A percentile compares a stretch with the other conserved stretches of the same genome.
Evolutionary conservation across 2,888 invertebrate genomes (phyloP).

Genomic region (Acrocera orbiculus): DNA sequence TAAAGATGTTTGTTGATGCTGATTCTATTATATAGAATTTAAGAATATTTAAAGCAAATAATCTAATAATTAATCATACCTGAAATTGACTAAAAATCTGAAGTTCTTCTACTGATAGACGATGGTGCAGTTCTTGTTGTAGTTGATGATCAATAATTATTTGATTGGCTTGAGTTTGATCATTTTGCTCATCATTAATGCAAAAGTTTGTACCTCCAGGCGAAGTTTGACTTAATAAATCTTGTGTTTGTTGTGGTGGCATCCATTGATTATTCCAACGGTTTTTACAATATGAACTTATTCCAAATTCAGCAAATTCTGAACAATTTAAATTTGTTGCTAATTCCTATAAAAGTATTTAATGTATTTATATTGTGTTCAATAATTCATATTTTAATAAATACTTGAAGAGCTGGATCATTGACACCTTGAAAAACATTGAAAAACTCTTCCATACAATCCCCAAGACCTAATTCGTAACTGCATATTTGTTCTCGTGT

Average conservation of each 20-base stretch:
- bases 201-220: slow-evolving; percentile 13
- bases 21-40: not conserved
- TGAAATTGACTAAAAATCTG: slow-evolving; percentile 31
- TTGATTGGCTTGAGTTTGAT: slow-evolving; percentile 22
- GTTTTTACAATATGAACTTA: slow-evolving; percentile 30
- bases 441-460: slow-evolving; percentile 30
- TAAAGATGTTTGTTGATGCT: slow-evolving; percentile 28
- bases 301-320: slow-evolving; percentile 29
- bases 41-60: not conserved
- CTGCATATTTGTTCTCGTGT: slow-evolving; percentile 22
- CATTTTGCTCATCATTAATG: slow-evolving; percentile 20
- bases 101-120: slow-evolving; percentile 29
- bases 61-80: slow-evolving; percentile 14
- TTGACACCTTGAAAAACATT: slow-evolving; percentile 25
- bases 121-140: slow-evolving; percentile 32
- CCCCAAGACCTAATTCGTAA: slow-evolving; percentile 21
- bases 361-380: not conserved
- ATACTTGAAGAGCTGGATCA: slow-evolving; percentile 24
- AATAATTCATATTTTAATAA: not conserved
- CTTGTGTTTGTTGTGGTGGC: slow-evolving; percentile 15
- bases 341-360: slow-evolving; percentile 19
- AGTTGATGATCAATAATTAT: slow-evolving; percentile 29
- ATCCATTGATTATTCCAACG: slow-evolving; percentile 29
- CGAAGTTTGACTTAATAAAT: slow-evolving; percentile 11
- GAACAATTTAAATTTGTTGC: slow-evolving; percentile 29